Base-by-base conservation (phyloP, 2,888 invertebrate species). In the Tetragonisca angustula region DNA sequence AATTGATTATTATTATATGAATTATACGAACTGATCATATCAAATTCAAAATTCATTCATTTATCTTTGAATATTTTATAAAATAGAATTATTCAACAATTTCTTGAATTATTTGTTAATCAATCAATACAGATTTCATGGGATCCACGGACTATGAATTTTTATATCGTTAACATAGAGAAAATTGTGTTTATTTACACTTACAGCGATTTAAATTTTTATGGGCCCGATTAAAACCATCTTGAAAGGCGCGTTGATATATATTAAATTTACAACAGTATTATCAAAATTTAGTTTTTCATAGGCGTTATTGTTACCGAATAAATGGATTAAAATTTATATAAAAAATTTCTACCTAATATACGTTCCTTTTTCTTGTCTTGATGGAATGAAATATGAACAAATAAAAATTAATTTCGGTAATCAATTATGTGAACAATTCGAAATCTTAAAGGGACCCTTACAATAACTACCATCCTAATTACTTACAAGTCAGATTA, bases 101-200 rank as follows among this genome's bases (percentile, higher is more conserved):
- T 70, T 72, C 27, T 24, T 49, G 27, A 74, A 74, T 52, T 50
- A 62, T n/a, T 69, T 15, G 69, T 24, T 61, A 32, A 59, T 69
- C 27, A 43, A 72, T 76, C 27, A 27, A 65, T 71, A 83, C 21
- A 69, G 70, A 64, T 70, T 59, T 54, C 52, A 70, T 70, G 24
- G 64, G 69, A 82, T 70, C 15, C n/a, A 69, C 70, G 54, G 19
- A 62, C 15, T 72, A 62, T 61, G 56, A 69, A 43, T 65, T 19
- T 70, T 81, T 88, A 87, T 88, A 87, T 86, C 81, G 81, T 90
- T 92, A 93, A 92, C 92, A 90, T 92, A 92, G 90, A 93, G 90
- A 86, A 92, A 91, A 91, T 87, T 83, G 92, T 91, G 89, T 92
- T 93, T 93, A 93, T 93, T 93, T 93, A 93, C 93, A 93, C 70